A percentile compares a stretch with the other conserved stretches of the same genome.
These are phyloP conservation scores for Enteromius mattozi DNA, from an alignment of 2,797 vertebrate genomes.

Conservation along the genomic window DNA sequence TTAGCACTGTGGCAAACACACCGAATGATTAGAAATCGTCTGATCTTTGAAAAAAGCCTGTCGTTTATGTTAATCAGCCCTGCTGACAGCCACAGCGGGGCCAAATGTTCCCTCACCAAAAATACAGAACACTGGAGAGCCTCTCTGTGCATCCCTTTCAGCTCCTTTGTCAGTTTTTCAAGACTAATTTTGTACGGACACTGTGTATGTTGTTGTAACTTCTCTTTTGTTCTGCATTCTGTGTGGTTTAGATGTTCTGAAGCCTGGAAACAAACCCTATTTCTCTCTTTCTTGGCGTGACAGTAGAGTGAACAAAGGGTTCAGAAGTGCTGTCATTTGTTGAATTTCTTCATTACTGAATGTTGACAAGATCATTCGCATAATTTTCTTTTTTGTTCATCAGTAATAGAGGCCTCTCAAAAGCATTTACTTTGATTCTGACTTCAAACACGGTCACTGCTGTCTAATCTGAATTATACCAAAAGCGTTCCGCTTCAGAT, in stretches of 20 bases:
- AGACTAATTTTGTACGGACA: not conserved
- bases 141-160: conserved; percentile 25
- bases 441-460: not conserved
- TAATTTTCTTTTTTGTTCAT: conserved; percentile 15
- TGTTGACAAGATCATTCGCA: not conserved
- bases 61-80: conserved; percentile 42
- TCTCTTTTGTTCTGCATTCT: not conserved
- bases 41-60: conserved; percentile 55
- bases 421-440: conserved; percentile 29
- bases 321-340: conserved; percentile 26
- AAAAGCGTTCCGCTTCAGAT: not conserved
- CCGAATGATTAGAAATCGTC: conserved; percentile 49
- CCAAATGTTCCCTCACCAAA: conserved; percentile 42
- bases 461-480: not conserved
- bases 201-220: not conserved
- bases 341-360: conserved; percentile 27
- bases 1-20: conserved; percentile 48
- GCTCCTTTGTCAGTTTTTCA: not conserved
- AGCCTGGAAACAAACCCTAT: not conserved
- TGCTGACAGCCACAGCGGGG: conserved; percentile 28
- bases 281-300: conserved; percentile 4
- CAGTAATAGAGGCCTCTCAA: conserved; percentile 9
- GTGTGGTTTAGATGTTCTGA: not conserved
- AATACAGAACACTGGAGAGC: conserved; percentile 34
- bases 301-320: conserved; percentile 23